These are phyloP conservation scores for Nasua narica DNA, from an alignment of 2,797 vertebrate species.

Conservation along the genomic window DNA sequence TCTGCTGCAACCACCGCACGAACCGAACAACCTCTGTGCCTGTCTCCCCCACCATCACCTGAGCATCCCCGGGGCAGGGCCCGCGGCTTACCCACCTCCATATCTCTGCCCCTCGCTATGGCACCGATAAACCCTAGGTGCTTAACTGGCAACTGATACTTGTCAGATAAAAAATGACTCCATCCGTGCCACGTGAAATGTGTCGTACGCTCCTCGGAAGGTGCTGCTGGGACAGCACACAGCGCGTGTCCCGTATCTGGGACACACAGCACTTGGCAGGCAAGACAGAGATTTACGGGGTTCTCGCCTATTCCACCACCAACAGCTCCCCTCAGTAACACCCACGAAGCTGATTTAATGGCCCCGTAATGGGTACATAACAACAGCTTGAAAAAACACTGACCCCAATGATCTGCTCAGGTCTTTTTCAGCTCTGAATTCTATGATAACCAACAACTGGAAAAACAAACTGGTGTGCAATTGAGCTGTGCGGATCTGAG, in stretches of 20 bases:
- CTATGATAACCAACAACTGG: neutral
- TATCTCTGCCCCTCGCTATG: neutral
- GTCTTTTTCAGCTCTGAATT: neutral
- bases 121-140: neutral
- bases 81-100: neutral
- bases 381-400: constrained; percentile 12
- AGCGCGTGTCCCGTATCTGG: neutral
- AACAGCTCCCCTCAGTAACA: neutral
- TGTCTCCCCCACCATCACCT: neutral
- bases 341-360: neutral
- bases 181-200: neutral
- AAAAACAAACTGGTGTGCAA: neutral
- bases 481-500: neutral
- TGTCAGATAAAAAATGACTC: neutral
- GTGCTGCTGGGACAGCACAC: neutral
- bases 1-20: neutral
- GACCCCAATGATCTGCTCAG: neutral
- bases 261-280: neutral
- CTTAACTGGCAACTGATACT: neutral
- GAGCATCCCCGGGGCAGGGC: neutral
- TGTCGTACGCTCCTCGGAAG: neutral
- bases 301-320: neutral
- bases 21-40: neutral
- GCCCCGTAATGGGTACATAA: neutral
- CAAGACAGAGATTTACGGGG: neutral